Evolutionary conservation across 2,113 vertebrate species (phyloP), one percentile per base, ranked within the genome.

Genomic region (Elachura formosa): DNA sequence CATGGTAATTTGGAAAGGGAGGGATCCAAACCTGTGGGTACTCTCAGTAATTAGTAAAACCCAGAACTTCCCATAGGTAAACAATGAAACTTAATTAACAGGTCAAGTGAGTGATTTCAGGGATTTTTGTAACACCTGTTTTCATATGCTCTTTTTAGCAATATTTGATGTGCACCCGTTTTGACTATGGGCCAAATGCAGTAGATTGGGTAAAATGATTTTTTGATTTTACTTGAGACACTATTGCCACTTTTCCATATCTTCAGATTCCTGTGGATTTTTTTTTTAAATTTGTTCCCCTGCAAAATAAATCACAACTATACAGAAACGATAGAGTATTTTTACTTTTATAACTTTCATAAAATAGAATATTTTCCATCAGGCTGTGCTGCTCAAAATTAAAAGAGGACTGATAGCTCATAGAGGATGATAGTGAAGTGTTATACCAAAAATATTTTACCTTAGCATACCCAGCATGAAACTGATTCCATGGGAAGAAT

Each of bases 31-130:
- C 36, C 25, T 56, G 36, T 63, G 56, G 41, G 43, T 76, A 68
- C 49, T 71, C 64, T 59, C 56, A 59, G 58, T 51, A 61, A 55
- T 36, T 33, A 91, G 26, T 36, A 94, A 96, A 85, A 45, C n/a
- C 31, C 20, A 63, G 68, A 84, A 51, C 90, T 89, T 96, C 91
- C 93, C 94, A 90, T 84, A 94, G 79, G 94, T 96, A 97, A 97
- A 97, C n/a, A 96, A 63, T 63, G 49, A 92, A 92, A 97, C 86
- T 97, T 97, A 97, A 97, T 97, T 96, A 97, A 92, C 68, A 74
- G 71, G 88, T 83, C 28, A 94, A 90, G 61, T 8, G 20, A 87
- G 48, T 90, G 88, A 97, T 96, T 96, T 81, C 23, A 63, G 36
- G 95, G 96, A 95, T 96, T 97, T 92, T 40, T 33, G 11, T 73